Evolutionary conservation across 2,888 invertebrate genomes (phyloP).

Genomic region (Gortyna flavago): DNA sequence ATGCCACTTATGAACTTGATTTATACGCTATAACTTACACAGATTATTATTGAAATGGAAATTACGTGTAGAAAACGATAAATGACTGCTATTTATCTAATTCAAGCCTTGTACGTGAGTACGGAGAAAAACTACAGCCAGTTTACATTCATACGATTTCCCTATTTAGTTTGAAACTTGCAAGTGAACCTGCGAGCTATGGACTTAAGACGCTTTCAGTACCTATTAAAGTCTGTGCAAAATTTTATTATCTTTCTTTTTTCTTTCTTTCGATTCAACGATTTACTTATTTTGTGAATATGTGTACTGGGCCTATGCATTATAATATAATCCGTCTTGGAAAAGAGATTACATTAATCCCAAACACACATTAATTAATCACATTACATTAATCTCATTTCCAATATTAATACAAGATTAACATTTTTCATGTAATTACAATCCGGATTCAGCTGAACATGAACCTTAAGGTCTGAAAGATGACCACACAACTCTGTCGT

Average conservation of each 20-base stretch:
- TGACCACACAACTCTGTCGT: constrained; percentile 74
- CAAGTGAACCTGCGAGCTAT: constrained; percentile 21
- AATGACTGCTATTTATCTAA: constrained; percentile 73
- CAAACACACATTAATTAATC: too few relatives aligned
- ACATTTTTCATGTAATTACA: constrained; percentile 64
- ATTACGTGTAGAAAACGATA: constrained; percentile 76
- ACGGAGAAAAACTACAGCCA: constrained; percentile 50
- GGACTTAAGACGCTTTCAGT: constrained; percentile 13
- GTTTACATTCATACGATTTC: constrained; percentile 49
- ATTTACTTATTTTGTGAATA: background rate
- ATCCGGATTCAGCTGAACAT: constrained; percentile 61
- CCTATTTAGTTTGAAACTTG: constrained; percentile 47
- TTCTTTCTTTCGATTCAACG: background rate
- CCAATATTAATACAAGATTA: constrained; percentile 56
- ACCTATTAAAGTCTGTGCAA: background rate
- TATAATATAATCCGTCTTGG: constrained; percentile 32
- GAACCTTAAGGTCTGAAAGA: constrained; percentile 64
- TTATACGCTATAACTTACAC: constrained; percentile 75
- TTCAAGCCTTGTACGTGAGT: constrained; percentile 57
- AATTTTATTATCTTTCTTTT: background rate
- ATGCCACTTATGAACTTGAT: constrained; percentile 70
- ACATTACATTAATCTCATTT: too few relatives aligned
- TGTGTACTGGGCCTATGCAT: background rate
- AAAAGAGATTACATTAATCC: too few relatives aligned
- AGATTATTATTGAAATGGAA: constrained; percentile 77